A percentile compares a stretch with the other conserved stretches of the same genome.
Evolutionary conservation across 2,113 vertebrate genomes (phyloP).

Genomic region (Tapirus terrestris): DNA sequence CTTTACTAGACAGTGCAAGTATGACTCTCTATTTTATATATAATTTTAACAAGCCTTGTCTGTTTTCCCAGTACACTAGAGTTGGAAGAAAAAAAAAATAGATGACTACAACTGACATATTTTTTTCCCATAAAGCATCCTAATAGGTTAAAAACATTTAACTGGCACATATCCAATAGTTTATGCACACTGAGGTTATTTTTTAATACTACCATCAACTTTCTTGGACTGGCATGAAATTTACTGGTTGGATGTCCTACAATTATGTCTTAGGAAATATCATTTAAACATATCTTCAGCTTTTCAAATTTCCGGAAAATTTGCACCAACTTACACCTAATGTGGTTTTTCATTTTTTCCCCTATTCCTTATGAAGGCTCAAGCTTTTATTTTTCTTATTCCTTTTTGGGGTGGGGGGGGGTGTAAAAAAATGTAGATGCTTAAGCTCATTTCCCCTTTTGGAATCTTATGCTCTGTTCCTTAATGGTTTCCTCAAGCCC

Average conservation of each 20-base stretch:
- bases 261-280: background rate
- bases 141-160: background rate
- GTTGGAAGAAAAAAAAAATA: background rate
- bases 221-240: conserved; percentile 13
- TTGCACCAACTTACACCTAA: background rate
- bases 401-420: background rate
- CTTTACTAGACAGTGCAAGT: background rate
- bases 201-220: background rate
- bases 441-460: background rate
- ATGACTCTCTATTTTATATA: background rate
- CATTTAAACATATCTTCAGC: background rate
- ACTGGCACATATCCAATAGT: background rate
- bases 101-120: background rate
- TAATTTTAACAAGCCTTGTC: background rate
- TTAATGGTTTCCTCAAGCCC: background rate
- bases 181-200: background rate
- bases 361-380: background rate
- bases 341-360: background rate
- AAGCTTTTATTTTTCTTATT: background rate
- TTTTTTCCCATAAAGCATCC: background rate
- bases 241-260: background rate
- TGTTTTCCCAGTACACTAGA: background rate
- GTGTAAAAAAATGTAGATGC: background rate
- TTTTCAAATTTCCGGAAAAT: conserved; percentile 53
- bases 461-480: background rate